Conservation (phyloP, 2,888 invertebrate genomes). For the Phaedon cochleariae region DNA sequence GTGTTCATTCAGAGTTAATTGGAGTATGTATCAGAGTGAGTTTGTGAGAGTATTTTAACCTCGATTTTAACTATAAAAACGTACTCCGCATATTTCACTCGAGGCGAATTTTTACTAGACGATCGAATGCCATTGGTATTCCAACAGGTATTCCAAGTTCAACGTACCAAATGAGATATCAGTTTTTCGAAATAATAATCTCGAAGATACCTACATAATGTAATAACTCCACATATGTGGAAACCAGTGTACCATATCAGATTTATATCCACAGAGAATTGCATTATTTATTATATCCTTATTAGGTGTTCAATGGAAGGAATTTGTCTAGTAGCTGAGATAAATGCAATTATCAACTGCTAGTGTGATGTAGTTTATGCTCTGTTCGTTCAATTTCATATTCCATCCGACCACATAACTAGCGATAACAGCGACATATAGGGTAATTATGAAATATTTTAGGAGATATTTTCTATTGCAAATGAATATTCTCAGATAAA, state of each 20-base stretch:
- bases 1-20: no score
- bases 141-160: slow-evolving; percentile 18
- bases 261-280: slow-evolving; percentile 19
- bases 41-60: no score
- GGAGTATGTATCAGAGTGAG: no score
- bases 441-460: no score
- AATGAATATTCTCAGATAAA: no score
- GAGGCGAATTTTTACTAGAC: no score
- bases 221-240: slow-evolving; percentile 18
- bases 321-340: slow-evolving; percentile 20
- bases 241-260: slow-evolving; percentile 23
- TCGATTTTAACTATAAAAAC: no score
- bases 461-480: no score
- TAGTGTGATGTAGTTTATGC: background rate
- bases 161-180: slow-evolving; percentile 10
- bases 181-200: slow-evolving; percentile 19
- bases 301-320: slow-evolving; percentile 6
- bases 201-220: background rate
- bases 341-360: slow-evolving; percentile 20
- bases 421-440: no score
- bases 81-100: no score
- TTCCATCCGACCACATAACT: background rate
- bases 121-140: no score
- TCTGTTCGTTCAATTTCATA: background rate
- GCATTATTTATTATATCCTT: slow-evolving; percentile 26